Conservation (phyloP, 2,113 vertebrate species). For the Anguilla rostrata region DNA sequence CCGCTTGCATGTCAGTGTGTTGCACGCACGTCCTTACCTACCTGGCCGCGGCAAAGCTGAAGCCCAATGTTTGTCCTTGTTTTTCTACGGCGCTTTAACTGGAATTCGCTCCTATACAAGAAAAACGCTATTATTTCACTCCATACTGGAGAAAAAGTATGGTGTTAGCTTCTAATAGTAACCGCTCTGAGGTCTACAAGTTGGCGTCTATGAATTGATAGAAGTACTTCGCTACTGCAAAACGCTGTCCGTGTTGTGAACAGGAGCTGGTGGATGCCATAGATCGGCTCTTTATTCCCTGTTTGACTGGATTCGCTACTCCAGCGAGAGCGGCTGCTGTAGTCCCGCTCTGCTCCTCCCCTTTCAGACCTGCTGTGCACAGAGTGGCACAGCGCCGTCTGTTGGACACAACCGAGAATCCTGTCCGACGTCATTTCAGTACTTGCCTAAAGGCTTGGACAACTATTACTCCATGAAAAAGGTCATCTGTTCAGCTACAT, state of each 20-base stretch:
- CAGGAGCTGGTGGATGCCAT: not conserved
- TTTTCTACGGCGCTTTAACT: slow-evolving; percentile 26
- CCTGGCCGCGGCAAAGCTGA: slow-evolving; percentile 14
- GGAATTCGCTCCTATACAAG: not conserved
- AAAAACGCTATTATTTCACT: slow-evolving; percentile 22
- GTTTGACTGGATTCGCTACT: slow-evolving; percentile 10
- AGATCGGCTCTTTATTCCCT: slow-evolving; percentile 19
- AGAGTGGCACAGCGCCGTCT: slow-evolving; percentile 21
- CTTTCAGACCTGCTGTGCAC: slow-evolving; percentile 17
- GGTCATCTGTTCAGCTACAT: not conserved
- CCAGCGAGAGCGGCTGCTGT: slow-evolving; percentile 19
- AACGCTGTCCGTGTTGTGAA: slow-evolving; percentile 14
- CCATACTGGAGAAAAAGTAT: slow-evolving; percentile 16
- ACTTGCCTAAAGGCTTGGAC: not conserved
- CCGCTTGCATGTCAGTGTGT: not conserved
- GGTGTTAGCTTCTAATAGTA: not conserved
- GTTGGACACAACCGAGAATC: not conserved
- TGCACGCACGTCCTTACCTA: slow-evolving; percentile 11
- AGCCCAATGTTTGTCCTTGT: slow-evolving; percentile 28
- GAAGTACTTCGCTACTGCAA: slow-evolving; percentile 16
- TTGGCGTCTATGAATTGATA: not conserved
- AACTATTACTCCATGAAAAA: not conserved
- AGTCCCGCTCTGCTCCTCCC: slow-evolving; percentile 22
- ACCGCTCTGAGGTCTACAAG: not conserved
- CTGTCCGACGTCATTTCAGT: not conserved